Evolutionary conservation across 2,888 invertebrate species (phyloP).

Genomic region (Mallateleia sp.): DNA sequence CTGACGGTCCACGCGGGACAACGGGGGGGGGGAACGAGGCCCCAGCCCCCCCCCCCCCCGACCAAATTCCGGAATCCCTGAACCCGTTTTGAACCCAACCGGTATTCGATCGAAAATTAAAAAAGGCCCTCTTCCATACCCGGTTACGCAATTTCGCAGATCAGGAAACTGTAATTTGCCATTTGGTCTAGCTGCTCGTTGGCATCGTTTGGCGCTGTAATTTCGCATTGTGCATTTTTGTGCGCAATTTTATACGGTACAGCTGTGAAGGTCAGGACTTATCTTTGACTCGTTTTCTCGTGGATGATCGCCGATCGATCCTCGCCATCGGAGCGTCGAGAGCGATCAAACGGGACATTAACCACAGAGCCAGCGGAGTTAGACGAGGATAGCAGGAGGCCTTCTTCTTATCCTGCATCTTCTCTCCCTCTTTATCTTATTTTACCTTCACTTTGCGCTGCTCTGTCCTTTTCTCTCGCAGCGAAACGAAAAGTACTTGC

Average conservation of each 20-base stretch:
- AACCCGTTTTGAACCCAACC: neutral
- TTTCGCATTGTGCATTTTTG: conserved; percentile 67
- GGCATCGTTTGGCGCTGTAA: conserved; percentile 71
- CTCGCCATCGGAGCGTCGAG: conserved; percentile 80
- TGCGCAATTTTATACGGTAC: conserved; percentile 63
- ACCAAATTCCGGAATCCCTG: neutral
- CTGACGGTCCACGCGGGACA: too few relatives aligned
- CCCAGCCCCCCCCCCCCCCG: neutral
- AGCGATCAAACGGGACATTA: conserved; percentile 88
- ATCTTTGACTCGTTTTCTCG: conserved; percentile 75
- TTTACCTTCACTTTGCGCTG: too few relatives aligned
- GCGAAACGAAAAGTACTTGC: conserved; percentile 78
- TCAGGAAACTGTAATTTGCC: conserved; percentile 72
- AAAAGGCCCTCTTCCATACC: conserved; percentile 46
- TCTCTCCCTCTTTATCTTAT: too few relatives aligned
- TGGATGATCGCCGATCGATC: conserved; percentile 72
- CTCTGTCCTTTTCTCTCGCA: conserved; percentile 44
- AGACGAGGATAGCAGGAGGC: conserved; percentile 5
- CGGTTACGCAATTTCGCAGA: conserved; percentile 72
- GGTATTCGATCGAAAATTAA: neutral
- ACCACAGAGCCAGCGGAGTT: conserved; percentile 85
- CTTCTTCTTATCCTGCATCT: conserved; percentile 63
- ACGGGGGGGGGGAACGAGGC: too few relatives aligned
- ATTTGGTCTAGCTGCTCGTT: conserved; percentile 69
- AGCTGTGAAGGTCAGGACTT: conserved; percentile 75